These are phyloP conservation scores for Glaucopsyche alexis DNA, from an alignment of 2,888 invertebrate species.

Conservation along the genomic window DNA sequence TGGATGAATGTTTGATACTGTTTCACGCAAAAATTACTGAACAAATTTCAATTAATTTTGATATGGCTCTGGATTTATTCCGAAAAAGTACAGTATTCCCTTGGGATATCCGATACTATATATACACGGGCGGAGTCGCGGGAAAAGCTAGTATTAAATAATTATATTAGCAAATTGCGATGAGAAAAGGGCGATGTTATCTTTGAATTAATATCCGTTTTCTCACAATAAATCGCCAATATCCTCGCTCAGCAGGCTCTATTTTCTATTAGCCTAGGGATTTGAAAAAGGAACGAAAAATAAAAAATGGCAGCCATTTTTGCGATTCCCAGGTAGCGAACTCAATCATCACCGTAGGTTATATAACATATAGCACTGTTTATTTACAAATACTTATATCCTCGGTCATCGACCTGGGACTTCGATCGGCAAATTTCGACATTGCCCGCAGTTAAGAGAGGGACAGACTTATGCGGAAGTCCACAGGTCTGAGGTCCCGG, in stretches of 20 bases:
- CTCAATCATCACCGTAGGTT: conserved; percentile 49
- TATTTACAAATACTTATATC: conserved; percentile 76
- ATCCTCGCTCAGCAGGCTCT: not conserved
- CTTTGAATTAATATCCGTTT: not conserved
- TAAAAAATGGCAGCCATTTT: not conserved
- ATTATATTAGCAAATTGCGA: no score
- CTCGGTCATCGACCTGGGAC: conserved; percentile 68
- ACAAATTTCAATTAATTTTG: no score
- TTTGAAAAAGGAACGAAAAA: not conserved
- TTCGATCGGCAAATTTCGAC: conserved; percentile 72
- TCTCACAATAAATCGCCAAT: not conserved
- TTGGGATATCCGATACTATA: no score
- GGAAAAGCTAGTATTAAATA: no score
- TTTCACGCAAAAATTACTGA: no score
- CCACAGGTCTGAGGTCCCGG: conserved; percentile 56
- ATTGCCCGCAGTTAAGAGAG: conserved; percentile 63
- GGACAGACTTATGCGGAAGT: conserved; percentile 58
- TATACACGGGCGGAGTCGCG: no score
- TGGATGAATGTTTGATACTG: no score
- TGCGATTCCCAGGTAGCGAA: conserved; percentile 14
- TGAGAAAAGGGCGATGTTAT: no score
- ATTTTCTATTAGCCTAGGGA: not conserved
- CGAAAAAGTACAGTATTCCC: no score
- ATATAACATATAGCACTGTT: conserved; percentile 61
- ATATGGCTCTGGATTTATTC: no score